phyloP scores from a whole-genome alignment of 2,797 vertebrate species.

The Periophthalmus magnuspinnatus region DNA sequence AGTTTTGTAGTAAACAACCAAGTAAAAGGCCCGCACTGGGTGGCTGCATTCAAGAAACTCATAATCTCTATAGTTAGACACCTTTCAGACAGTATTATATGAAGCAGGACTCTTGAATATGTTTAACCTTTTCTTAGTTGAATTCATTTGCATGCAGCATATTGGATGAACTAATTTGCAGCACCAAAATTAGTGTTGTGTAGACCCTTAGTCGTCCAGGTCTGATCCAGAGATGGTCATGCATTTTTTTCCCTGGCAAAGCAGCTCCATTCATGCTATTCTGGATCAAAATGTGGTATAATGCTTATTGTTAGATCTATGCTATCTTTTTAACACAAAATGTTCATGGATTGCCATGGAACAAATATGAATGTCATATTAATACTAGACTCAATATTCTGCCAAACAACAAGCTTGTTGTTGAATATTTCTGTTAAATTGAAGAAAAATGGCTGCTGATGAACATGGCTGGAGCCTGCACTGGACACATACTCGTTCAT shows the following conservation, averaged over 20 bases:
- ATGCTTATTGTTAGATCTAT: no score
- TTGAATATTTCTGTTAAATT: constrained; percentile 46
- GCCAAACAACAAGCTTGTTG: constrained; percentile 11
- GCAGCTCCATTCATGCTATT: neutral
- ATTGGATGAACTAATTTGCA: constrained; percentile 19
- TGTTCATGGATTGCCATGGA: no score
- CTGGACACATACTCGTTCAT: constrained; percentile 46
- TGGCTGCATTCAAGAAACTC: constrained; percentile 23
- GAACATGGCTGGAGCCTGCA: constrained; percentile 32
- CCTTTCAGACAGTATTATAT: constrained; percentile 31
- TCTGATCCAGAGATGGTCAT: no score
- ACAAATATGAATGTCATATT: no score
- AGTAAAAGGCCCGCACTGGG: constrained; percentile 18
- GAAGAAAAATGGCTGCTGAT: constrained; percentile 49
- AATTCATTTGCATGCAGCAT: constrained; percentile 64
- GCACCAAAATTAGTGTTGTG: no score
- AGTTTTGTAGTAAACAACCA: constrained; percentile 25
- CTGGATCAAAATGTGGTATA: neutral
- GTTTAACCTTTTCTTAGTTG: constrained; percentile 60
- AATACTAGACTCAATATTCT: no score
- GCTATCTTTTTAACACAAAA: no score
- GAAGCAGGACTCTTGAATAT: constrained; percentile 46
- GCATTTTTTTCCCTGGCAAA: no score
- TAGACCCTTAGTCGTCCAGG: no score
- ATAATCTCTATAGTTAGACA: constrained; percentile 36